Evolutionary conservation across 1,140 invertebrate genomes (phyloP).

Genomic region (Papilio polyxenes): DNA sequence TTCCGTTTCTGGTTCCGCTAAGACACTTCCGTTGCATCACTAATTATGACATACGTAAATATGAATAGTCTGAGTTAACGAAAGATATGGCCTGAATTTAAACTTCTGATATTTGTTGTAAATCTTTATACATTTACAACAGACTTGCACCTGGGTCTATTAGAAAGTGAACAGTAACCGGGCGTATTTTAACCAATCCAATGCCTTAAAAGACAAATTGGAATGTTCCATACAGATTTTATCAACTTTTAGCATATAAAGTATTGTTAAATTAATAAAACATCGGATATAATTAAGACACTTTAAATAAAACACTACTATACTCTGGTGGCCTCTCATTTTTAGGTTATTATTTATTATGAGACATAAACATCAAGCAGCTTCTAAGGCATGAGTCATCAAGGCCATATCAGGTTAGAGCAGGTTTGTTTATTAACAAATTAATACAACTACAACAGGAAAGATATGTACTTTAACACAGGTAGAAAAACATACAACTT

Average conservation of each 20-base stretch:
- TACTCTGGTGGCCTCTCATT: no score
- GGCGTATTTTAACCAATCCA: conserved; percentile 15
- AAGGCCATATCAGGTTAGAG: no score
- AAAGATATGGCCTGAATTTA: neutral
- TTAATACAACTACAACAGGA: neutral
- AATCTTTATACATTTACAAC: neutral
- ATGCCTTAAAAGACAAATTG: neutral
- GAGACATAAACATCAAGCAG: no score
- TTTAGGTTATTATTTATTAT: no score
- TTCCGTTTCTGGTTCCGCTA: no score
- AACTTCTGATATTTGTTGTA: neutral
- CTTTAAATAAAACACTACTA: no score
- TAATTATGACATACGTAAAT: neutral
- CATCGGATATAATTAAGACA: neutral
- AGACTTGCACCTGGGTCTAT: neutral
- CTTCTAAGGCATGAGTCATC: no score
- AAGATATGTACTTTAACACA: neutral
- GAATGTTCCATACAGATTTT: conserved; percentile 1
- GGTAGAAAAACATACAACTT: no score
- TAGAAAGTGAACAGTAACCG: conserved; percentile 21
- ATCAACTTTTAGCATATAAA: neutral
- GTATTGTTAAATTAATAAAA: neutral
- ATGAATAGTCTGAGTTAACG: neutral
- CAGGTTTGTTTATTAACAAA: neutral
- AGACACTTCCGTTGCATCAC: no score